Evolutionary conservation across 1,140 invertebrate genomes (phyloP), one percentile per base, ranked within the genome.

Genomic region (Drosophila parvula): DNA sequence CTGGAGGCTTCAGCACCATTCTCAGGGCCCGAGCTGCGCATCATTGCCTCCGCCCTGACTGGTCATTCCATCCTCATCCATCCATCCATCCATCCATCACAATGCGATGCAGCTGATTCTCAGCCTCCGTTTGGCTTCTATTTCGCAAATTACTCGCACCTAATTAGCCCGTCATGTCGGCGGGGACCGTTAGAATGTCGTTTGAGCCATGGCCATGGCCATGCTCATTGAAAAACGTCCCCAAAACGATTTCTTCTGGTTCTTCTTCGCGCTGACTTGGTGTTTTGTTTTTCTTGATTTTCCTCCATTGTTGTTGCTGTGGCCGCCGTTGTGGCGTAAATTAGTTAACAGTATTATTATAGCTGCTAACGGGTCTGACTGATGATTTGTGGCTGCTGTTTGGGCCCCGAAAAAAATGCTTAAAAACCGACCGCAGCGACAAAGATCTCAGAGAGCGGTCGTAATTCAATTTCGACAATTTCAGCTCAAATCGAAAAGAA

Each of bases 301-400:
- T 68, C 40, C 43, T 51, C 45, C 56, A 41, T 41, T 58, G 16
- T 78, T 69, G 41, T 59, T 79, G 34, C 44, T 74, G 22, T 74
- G 22, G n/a, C 38, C 16, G 48, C 36, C 28, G 64, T 51, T 77
- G 55, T 68, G 55, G 64, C 69, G 84, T 81, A 89, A 89, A 89
- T 89, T 89, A 89, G 84, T 90, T 89, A 89, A 89, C 84, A 84
- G 84, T 89, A 90, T 84, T 81, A 74, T 89, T 76, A 73, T 84
- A 67, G 67, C 84, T 56, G 85, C 83, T 89, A 89, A 89, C 84
- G 84, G 84, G 79, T 53, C 53, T 55, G 12, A n/a, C 65, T 69
- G 69, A 68, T 89, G 85, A 88, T 80, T 88, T 89, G 77, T 88
- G 71, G 67, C 55, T 76, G 73, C 70, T 76, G 58, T 64, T 74